A percentile compares a stretch with the other conserved stretches of the same genome.
These are phyloP conservation scores for Brotula barbata DNA, from an alignment of 2,797 vertebrate genomes.

Conservation along the genomic window DNA sequence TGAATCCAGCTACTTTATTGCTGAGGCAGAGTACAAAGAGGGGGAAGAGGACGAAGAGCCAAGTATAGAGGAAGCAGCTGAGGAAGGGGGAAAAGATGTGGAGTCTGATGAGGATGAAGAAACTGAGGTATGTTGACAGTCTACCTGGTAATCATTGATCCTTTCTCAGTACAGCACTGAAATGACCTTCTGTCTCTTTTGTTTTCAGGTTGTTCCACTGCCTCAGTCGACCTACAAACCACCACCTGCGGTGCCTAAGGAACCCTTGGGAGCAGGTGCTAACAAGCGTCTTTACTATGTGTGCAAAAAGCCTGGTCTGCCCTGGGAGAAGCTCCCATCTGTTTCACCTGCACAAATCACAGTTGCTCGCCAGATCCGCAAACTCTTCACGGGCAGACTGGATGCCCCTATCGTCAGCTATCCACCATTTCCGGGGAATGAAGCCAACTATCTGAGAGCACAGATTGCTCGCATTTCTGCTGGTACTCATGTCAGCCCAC, in stretches of 20 bases:
- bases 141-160: background rate
- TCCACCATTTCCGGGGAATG: conserved; percentile 92
- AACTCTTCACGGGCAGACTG: conserved; percentile 88
- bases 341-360: conserved; percentile 90
- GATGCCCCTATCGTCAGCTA: conserved; percentile 85
- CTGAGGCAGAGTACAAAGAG: conserved; percentile 82
- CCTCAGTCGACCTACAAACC: conserved; percentile 81
- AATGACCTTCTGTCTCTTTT: conserved; percentile 2
- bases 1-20: conserved; percentile 87
- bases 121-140: conserved; percentile 37
- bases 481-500: conserved; percentile 89
- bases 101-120: conserved; percentile 59
- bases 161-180: background rate
- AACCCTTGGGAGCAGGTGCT: conserved; percentile 81
- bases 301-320: conserved; percentile 86
- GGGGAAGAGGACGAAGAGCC: conserved; percentile 79
- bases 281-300: conserved; percentile 93
- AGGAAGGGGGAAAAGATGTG: conserved; percentile 51
- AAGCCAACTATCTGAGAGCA: conserved; percentile 89
- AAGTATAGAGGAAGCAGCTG: conserved; percentile 48
- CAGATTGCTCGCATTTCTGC: conserved; percentile 96
- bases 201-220: conserved; percentile 58
- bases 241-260: conserved; percentile 81
- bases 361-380: conserved; percentile 86
- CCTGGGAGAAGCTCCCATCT: conserved; percentile 87